phyloP scores from a whole-genome alignment of 2,888 invertebrate species.

The Danaus chrysippus region DNA sequence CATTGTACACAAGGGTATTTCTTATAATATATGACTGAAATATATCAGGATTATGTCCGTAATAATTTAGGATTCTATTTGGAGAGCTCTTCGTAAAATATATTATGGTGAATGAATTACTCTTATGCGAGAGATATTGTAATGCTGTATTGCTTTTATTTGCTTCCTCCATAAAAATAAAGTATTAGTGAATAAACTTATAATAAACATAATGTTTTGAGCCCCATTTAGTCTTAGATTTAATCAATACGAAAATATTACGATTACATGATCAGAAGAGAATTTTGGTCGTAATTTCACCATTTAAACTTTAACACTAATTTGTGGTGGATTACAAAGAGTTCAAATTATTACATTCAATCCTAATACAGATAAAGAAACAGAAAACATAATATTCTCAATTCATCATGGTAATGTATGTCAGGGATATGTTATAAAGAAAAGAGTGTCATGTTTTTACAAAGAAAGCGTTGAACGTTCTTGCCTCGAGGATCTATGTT shows the following conservation, averaged over 20 bases:
- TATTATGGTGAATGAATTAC: slow-evolving; percentile 1
- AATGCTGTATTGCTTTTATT: slow-evolving; percentile 5
- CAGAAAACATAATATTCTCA: not conserved
- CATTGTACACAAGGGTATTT: not conserved
- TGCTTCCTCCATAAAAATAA: slow-evolving; percentile 1
- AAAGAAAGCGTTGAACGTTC: slow-evolving; percentile 5
- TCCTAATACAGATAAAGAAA: not conserved
- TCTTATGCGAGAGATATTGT: slow-evolving; percentile 3
- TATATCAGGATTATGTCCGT: slow-evolving; percentile 5
- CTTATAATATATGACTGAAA: not conserved
- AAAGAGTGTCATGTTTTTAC: not conserved
- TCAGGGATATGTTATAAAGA: slow-evolving; percentile 4
- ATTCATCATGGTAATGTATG: not conserved
- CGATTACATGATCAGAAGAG: no score
- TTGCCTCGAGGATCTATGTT: slow-evolving; percentile 2
- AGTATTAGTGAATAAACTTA: not conserved
- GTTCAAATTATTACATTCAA: no score
- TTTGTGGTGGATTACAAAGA: no score
- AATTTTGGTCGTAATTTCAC: no score
- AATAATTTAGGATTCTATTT: slow-evolving; percentile 6
- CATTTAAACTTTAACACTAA: no score
- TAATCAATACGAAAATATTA: no score
- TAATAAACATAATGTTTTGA: not conserved
- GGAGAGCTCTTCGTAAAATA: slow-evolving; percentile 5
- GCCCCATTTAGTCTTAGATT: not conserved